Evolutionary conservation across 2,888 invertebrate species (phyloP).

Genomic region (Luffia ferchaultella): DNA sequence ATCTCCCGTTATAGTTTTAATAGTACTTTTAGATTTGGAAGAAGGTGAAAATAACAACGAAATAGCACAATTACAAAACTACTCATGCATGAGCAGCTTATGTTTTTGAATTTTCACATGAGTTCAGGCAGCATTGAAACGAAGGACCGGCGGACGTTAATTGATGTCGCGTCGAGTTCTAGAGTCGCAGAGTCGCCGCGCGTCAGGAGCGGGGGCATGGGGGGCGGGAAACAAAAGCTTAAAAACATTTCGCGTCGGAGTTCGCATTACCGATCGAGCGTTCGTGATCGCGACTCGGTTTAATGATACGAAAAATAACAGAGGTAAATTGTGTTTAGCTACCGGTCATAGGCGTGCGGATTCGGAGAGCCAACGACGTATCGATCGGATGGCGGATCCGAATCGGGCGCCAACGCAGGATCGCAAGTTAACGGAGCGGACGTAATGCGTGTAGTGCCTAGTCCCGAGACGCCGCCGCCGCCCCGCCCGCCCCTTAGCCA

Average conservation of each 20-base stretch:
- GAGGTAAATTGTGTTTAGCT: slow-evolving; percentile 66
- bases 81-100: not conserved
- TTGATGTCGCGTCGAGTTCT: slow-evolving; percentile 58
- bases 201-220: slow-evolving; percentile 23
- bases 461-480: not conserved
- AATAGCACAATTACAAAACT: not conserved
- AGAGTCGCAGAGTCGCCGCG: not conserved
- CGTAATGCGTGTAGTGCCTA: slow-evolving; percentile 23
- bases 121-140: not conserved
- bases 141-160: slow-evolving; percentile 38
- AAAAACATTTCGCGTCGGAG: slow-evolving; percentile 64
- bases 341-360: slow-evolving; percentile 45
- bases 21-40: not conserved
- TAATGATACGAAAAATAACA: slow-evolving; percentile 68
- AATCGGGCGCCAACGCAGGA: slow-evolving; percentile 38
- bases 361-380: slow-evolving; percentile 36
- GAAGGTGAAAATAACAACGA: not conserved
- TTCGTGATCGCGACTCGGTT: slow-evolving; percentile 64
- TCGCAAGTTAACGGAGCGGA: slow-evolving; percentile 43
- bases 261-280: slow-evolving; percentile 61
- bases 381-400: slow-evolving; percentile 42
- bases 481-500: not conserved
- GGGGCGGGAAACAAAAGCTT: slow-evolving; percentile 61
- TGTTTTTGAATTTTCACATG: not conserved
- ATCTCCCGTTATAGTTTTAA: no score